Base-by-base conservation (phyloP, 23 tunicate genomes). In the Botrylloides violaceus region DNA sequence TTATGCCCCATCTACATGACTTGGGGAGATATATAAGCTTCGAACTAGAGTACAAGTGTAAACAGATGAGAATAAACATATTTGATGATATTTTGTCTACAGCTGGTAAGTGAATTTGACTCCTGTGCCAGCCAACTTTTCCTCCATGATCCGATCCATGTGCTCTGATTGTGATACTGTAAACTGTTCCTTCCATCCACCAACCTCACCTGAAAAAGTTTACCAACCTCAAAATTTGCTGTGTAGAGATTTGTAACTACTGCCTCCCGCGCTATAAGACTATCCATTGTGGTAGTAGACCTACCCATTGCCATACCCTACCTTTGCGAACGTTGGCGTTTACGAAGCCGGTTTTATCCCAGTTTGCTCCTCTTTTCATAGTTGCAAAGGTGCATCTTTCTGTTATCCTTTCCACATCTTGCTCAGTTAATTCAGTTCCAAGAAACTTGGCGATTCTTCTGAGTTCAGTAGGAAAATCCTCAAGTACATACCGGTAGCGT, bases 291-390 rank as follows among this genome's bases (percentile, higher is more conserved):
- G n/a, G n/a, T n/a, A n/a, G n/a, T n/a, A n/a, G n/a, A n/a, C n/a
- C n/a, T n/a, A n/a, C n/a, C n/a, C n/a, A n/a, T n/a, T n/a, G 55
- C 55, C 12, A 12, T 12, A 59, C 19, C 23, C 7, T 43, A 59
- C 64, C 64, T 59, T 59, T 59, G 7, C 64, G 64, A 26, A 59
- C 26, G 19, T 59, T 59, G 18, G 19, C 19, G 18, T 59, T 59
- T n/a, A 59, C 9, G 19, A 59, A 59, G 28, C 64, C 64, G 19
- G 64, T 7, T 59, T 59, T 59, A 7, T 59, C 64, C 7, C 7
- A 5, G 7, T 18, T 26, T 59, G 64, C 64, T 6, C 7, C 29
- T 18, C 19, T 26, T 26, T 59, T 59, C 64, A 59, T 59, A 9
- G 64, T 6, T 22, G 28, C 6, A 6, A 59, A 7, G 7, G 64